Conservation (phyloP, 1,140 invertebrate genomes). For the Lordiphosa collinella region DNA sequence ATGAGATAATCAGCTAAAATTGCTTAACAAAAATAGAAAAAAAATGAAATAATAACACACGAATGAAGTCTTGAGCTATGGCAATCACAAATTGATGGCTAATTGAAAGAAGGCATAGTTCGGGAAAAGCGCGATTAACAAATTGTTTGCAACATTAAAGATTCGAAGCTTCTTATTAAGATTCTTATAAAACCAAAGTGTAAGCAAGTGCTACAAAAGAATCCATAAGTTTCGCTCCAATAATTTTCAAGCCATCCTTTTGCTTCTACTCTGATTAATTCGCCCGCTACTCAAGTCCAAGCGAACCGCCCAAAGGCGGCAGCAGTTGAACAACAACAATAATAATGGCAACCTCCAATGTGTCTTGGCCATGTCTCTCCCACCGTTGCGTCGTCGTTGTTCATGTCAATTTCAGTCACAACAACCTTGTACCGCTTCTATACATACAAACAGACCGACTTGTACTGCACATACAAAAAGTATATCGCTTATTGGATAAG, state of each 20-base stretch:
- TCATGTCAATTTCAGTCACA: neutral
- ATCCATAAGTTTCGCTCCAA: neutral
- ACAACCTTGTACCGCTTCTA: slow-evolving; percentile 3
- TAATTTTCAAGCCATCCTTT: neutral
- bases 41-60: neutral
- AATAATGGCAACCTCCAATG: neutral
- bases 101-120: no score
- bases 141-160: no score
- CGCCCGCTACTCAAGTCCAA: neutral
- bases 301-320: neutral
- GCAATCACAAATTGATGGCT: slow-evolving; percentile 4
- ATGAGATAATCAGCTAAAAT: slow-evolving; percentile 66
- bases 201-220: no score
- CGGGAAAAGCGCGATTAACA: no score
- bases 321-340: no score
- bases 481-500: slow-evolving; percentile 28
- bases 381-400: neutral
- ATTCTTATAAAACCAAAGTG: no score
- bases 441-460: neutral
- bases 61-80: slow-evolving; percentile 25
- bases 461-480: neutral
- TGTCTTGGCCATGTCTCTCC: neutral
- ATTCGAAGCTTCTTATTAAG: no score
- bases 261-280: slow-evolving; percentile 1
- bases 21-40: slow-evolving; percentile 49